Percentiles rank a stretch among this genome's conserved stretches.
Conservation (phyloP, 1,140 invertebrate genomes). For the Meteorus sp. region DNA sequence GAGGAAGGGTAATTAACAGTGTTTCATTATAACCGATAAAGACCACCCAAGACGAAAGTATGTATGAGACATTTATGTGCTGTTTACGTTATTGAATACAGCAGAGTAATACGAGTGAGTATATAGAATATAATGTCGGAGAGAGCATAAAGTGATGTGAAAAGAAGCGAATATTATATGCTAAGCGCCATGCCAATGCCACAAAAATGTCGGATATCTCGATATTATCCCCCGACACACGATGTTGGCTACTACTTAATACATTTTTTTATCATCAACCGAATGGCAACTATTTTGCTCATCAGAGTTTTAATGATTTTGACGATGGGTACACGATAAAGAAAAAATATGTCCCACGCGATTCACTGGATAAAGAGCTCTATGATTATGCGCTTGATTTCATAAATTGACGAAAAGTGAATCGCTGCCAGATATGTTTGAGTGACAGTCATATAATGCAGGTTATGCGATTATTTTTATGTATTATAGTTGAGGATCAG, state of each 20-base stretch:
- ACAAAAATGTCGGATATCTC: constrained; percentile 5
- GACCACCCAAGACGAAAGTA: constrained; percentile 27
- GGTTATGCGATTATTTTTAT: no score
- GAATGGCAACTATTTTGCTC: no score
- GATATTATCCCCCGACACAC: not conserved
- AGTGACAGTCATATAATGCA: no score
- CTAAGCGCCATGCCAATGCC: not conserved
- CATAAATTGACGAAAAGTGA: no score
- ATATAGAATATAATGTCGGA: constrained; percentile 2
- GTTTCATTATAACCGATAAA: constrained; percentile 25
- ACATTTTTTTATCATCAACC: no score
- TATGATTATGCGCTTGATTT: no score
- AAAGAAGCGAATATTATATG: not conserved
- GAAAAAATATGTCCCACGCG: no score
- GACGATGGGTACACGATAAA: no score
- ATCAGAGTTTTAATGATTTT: no score
- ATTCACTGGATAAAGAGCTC: no score
- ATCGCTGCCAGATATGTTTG: no score
- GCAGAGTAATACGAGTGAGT: constrained; percentile 7
- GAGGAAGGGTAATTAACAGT: constrained; percentile 16
- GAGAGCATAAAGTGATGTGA: constrained; percentile 10
- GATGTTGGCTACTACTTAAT: not conserved
- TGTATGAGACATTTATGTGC: constrained; percentile 37
- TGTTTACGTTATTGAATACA: constrained; percentile 38
- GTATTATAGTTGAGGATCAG: no score